Conservation (phyloP, 92 coral and sea anemone genomes). For the Phymanthus crucifer region DNA sequence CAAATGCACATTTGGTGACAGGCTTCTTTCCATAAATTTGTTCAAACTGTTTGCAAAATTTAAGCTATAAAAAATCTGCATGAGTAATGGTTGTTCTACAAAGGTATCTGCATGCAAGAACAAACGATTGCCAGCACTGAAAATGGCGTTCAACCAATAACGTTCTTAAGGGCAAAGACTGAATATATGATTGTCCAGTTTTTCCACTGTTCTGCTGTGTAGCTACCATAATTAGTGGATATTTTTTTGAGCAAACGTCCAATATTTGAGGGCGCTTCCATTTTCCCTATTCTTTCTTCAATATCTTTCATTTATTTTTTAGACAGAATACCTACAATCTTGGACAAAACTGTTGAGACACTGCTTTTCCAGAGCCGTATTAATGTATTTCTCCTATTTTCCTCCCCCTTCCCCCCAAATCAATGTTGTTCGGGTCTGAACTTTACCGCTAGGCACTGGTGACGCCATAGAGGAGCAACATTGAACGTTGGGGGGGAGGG, state of each 20-base stretch:
- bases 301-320: conserved; percentile 34
- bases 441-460: too few species aligned
- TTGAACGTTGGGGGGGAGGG: too few species aligned
- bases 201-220: conserved; percentile 76
- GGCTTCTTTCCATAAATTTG: conserved; percentile 42
- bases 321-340: conserved; percentile 41
- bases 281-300: conserved; percentile 37
- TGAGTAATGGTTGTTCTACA: conserved; percentile 55
- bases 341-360: too few species aligned
- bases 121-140: conserved; percentile 74
- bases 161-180: conserved; percentile 56
- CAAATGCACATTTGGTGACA: conserved; percentile 60
- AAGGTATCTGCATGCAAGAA: conserved; percentile 57
- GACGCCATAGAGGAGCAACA: too few species aligned
- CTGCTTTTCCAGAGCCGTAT: too few species aligned
- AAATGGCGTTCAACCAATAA: conserved; percentile 50
- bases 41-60: conserved; percentile 55
- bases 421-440: too few species aligned
- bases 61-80: conserved; percentile 46
- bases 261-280: conserved; percentile 46
- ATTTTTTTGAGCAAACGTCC: conserved; percentile 68
- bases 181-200: conserved; percentile 64
- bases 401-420: too few species aligned
- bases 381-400: too few species aligned
- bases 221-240: conserved; percentile 58